Base-by-base conservation (phyloP, 1,140 invertebrate species). In the Pristionchus pacificus region DNA sequence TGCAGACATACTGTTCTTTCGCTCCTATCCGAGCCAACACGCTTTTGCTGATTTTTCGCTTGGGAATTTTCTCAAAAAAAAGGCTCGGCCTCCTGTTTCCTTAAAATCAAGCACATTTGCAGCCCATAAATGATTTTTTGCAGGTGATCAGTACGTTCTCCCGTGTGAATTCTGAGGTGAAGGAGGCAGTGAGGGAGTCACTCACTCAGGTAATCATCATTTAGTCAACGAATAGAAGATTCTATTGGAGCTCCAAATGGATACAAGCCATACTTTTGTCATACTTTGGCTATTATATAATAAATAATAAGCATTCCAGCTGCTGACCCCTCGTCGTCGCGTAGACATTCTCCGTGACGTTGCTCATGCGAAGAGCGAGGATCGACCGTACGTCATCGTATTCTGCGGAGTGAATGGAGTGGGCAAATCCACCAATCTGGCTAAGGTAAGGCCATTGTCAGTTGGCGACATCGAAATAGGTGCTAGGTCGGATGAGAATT, bases 391-490 rank as follows among this genome's bases (percentile, higher is more conserved):
- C 85, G 91, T 93, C 1, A 93, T 98, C 87, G 89, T 92, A 0
- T 99, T 99, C 84, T 99, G 97, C 87, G 97, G 97, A 61, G 97
- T 99, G 0, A 99, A 99, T 85, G 97, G 97, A 58, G 97, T 99
- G 1, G 97, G 97, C 61, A 99, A 99, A 84, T 98, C 95, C 0
- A 99, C 97, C 1, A 99, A 99, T 87, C 86, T 99, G 49, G 96
- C 97, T 1, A 99, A 99, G 86, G 88, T 89, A 75, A 33, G 38
- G 71, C 63, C 13, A 1, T 55, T n/a, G 71, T 70, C 15, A n/a
- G 67, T 71, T 2, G 59, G 6, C 38, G 38, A 6, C 38, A 49
- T 10, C n/a, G n/a, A n/a, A n/a, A n/a, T n/a, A n/a, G n/a, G n/a
- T n/a, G n/a, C n/a, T n/a, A n/a, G n/a, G n/a, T n/a, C 24, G 55